Base-by-base conservation (phyloP, 2,113 vertebrate genomes). In the Tylochromis polylepis region DNA sequence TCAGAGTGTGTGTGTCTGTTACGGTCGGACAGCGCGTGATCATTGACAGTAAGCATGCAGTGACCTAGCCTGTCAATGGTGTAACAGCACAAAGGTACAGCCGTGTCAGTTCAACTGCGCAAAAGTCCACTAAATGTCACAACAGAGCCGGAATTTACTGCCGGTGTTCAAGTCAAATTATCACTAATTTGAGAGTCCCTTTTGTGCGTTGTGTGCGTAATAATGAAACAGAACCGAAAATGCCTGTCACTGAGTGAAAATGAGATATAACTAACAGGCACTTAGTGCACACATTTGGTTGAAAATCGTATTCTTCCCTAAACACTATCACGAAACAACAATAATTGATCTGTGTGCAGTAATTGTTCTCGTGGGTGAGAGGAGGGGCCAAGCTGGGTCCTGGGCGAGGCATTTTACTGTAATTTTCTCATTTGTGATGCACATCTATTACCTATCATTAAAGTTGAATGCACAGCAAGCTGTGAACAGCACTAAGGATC, bases 381-480 rank as follows among this genome's bases (percentile, higher is more conserved):
- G 87, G 83, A 86, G 88, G 85, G 81, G 67, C 46, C 4, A 10
- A 83, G 46, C 81, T 3, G n/a, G 56, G 90, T 55, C 27, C 58
- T 34, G 77, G 22, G 53, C 20, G 8, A 85, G 38, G 34, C 59
- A 38, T 81, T 88, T 83, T 81, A 86, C 85, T 81, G 81, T 88
- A 79, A 89, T 92, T 91, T 85, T 87, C 87, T 75, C 80, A 91
- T 91, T 94, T 91, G 81, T 41, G 77, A 87, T 87, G 87, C 65
- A 84, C 87, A 80, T 88, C 88, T 65, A 92, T 92, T 91, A 92
- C 72, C 82, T 83, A 31, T 79, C 82, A 94, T 93, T 92, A 93
- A 91, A 90, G 78, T 57, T 90, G 88, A 89, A 94, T 85, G 88
- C 36, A 80, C 43, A 49, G 78, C 88, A 82, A 84, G 87, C 87